Evolutionary conservation across 1,140 invertebrate species (phyloP), one percentile per base, ranked within the genome.

Genomic region (Bombus haemorrhoidalis): DNA sequence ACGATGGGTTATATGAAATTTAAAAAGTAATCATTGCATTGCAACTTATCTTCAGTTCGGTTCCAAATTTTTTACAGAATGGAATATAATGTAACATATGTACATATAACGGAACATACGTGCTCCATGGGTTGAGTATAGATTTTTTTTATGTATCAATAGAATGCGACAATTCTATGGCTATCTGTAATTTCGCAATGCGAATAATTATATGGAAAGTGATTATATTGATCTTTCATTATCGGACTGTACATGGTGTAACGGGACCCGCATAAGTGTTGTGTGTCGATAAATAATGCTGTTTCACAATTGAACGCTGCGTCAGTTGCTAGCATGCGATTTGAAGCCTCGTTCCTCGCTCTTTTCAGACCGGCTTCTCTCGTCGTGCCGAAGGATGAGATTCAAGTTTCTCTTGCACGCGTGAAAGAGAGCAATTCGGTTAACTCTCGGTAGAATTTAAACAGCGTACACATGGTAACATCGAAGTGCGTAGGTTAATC

Each of bases 401-500:
- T 68, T 43, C 68, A 53, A 62, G 69, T 71, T 39, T 37, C n/a
- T 68, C 13, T 59, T 13, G 25, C 22, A 64, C 69, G 37, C 71
- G 71, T 73, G 34, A 79, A 69, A 59, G 53, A 79, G 74, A 79
- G 41, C 43, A 34, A n/a, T 34, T 64, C 53, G 78, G 43, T 72
- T 74, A 32, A 66, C 59, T 66, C 64, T 85, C 39, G n/a, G 68
- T 25, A 43, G 47, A 62, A 47, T 68, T 74, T 41, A 74, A 81
- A 43, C n/a, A 34, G 57, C 74, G 69, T 62, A 32, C 41, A 32
- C 68, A 83, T 76, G 77, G 41, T 83, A 83, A 82, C 82, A 87
- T 89, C 85, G 81, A 88, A 73, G 76, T 89, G 88, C 91, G 88
- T 91, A 90, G 90, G 91, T 81, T 91, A 92, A 91, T 90, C 83